A percentile compares a stretch with the other conserved stretches of the same genome.
These are phyloP conservation scores for Piscicola geometra DNA, from an alignment of 2,888 invertebrate genomes.

Conservation along the genomic window DNA sequence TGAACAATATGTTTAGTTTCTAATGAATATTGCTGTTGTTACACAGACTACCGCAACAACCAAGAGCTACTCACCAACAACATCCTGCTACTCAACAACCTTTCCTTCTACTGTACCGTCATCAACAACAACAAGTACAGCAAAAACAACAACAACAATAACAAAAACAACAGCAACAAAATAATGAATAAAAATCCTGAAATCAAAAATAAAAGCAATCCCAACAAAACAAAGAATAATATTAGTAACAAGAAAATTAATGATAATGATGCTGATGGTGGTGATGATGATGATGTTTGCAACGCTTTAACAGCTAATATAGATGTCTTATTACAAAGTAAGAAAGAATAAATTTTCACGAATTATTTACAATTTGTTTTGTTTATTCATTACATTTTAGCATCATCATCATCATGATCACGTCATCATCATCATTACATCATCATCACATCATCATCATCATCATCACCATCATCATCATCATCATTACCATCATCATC, in stretches of 20 bases:
- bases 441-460: too few species aligned
- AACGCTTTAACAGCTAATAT: not conserved
- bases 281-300: not conserved
- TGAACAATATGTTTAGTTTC: too few species aligned
- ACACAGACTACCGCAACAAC: not conserved
- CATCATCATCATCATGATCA: too few species aligned
- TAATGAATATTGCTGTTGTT: not conserved
- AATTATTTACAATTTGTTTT: too few species aligned
- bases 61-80: not conserved
- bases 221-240: not conserved
- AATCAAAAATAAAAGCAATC: not conserved
- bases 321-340: not conserved
- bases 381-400: too few species aligned
- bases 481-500: slow-evolving; percentile 16
- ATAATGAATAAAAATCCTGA: not conserved
- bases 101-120: not conserved
- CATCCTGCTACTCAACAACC: not conserved
- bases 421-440: too few species aligned
- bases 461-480: slow-evolving; percentile 13
- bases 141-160: not conserved
- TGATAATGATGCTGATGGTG: not conserved
- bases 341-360: too few species aligned
- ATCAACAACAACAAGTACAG: not conserved
- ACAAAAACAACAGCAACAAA: not conserved
- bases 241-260: slow-evolving; percentile 3